Conservation (phyloP, 2,113 vertebrate genomes). For the Rhagologus leucostigma region DNA sequence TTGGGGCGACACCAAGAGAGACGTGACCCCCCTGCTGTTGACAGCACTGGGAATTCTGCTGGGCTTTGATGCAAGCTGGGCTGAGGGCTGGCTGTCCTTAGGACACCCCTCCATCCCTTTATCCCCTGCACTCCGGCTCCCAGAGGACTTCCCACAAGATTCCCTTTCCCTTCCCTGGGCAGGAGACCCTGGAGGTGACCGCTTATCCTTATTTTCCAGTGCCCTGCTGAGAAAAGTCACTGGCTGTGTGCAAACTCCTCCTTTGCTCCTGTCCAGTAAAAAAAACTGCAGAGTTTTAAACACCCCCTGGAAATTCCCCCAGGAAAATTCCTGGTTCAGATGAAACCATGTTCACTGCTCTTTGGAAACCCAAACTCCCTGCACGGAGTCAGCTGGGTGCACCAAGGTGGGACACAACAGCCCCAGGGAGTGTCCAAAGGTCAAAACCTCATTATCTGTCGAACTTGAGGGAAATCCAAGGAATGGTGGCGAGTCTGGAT, state of each 20-base stretch:
- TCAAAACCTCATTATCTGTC: not conserved
- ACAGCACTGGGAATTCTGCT: not conserved
- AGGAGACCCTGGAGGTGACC: not conserved
- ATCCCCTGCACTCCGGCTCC: not conserved
- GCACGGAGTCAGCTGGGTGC: not conserved
- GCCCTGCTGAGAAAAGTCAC: not conserved
- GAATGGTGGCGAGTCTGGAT: not conserved
- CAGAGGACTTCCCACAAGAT: not conserved
- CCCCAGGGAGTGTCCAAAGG: not conserved
- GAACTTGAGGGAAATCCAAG: not conserved
- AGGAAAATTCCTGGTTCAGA: not conserved
- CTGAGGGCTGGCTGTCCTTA: not conserved
- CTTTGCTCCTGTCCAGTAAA: not conserved
- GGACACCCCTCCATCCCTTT: not conserved
- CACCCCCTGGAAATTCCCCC: not conserved
- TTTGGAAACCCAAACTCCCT: not conserved
- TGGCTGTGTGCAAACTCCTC: not conserved
- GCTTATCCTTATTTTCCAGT: not conserved
- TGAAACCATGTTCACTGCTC: accelerated
- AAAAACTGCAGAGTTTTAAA: not conserved
- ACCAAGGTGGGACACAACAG: not conserved
- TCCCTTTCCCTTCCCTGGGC: not conserved
- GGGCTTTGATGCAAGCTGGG: not conserved
- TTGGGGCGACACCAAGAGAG: not conserved
- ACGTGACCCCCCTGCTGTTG: not conserved